Conservation (phyloP, 2,797 vertebrate genomes). For the Hapalemur alaotrensis region DNA sequence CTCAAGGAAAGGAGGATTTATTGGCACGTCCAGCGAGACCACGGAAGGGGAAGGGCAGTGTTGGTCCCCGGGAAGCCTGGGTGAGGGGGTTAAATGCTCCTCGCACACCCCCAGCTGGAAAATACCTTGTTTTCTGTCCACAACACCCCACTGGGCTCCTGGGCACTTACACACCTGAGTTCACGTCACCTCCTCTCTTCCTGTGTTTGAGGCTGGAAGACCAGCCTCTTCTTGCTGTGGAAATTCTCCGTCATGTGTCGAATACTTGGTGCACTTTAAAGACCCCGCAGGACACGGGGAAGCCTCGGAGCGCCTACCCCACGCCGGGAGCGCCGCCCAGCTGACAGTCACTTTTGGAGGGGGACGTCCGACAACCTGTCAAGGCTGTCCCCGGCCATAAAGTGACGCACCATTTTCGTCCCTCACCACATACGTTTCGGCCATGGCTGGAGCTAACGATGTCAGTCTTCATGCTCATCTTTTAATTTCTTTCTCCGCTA, state of each 20-base stretch:
- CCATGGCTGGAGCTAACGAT: neutral
- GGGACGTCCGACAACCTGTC: neutral
- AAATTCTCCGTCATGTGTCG: neutral
- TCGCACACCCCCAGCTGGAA: neutral
- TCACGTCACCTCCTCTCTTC: neutral
- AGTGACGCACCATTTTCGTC: neutral
- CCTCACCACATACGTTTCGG: neutral
- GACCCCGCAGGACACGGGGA: neutral
- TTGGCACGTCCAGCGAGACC: neutral
- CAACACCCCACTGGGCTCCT: neutral
- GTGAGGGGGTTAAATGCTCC: neutral
- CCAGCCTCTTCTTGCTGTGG: accelerated
- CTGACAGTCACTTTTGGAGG: neutral
- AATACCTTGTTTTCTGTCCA: neutral
- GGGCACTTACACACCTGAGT: neutral
- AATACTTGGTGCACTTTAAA: neutral
- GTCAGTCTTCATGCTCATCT: neutral
- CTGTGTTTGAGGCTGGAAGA: neutral
- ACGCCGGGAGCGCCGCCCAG: accelerated
- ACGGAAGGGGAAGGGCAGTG: neutral
- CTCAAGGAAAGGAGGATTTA: neutral
- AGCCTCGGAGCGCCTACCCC: neutral
- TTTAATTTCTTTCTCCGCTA: neutral
- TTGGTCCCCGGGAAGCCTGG: neutral
- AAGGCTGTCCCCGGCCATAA: neutral